Percentiles rank a stretch among this genome's conserved stretches.
Evolutionary conservation across 2,797 vertebrate genomes (phyloP).

Genomic region (Amazonetta brasiliensis): DNA sequence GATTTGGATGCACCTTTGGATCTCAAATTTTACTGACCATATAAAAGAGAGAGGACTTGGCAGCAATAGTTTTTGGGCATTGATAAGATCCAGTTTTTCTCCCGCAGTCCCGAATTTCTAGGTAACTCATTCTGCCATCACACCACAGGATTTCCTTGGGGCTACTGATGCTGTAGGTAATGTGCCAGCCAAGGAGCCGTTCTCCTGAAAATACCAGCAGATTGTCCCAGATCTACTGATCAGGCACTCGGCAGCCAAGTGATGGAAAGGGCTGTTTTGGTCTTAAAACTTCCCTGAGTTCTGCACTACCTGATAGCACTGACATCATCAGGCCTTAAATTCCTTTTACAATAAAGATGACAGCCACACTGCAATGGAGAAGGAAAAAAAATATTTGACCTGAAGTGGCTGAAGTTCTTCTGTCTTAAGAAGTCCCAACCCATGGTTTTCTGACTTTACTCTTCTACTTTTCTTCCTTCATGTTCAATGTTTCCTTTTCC

Average conservation of each 20-base stretch:
- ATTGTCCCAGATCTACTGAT: not conserved
- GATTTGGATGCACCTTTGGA: not conserved
- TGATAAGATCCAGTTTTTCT: not conserved
- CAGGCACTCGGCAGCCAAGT: not conserved
- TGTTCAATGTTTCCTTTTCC: not conserved
- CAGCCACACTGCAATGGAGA: not conserved
- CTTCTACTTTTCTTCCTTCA: not conserved
- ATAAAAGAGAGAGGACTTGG: not conserved
- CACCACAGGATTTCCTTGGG: not conserved
- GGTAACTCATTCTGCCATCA: not conserved
- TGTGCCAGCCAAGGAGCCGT: not conserved
- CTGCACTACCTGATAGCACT: not conserved
- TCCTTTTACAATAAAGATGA: not conserved
- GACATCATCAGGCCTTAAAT: not conserved
- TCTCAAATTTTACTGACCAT: not conserved
- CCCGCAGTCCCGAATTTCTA: not conserved
- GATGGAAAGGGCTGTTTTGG: not conserved
- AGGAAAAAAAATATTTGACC: not conserved
- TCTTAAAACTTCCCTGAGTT: not conserved
- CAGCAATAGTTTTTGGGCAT: not conserved
- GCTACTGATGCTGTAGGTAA: not conserved
- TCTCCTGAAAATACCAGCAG: not conserved
- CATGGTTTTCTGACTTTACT: not conserved
- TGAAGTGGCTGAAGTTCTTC: not conserved
- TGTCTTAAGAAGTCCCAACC: not conserved